Percentiles rank a stretch among this genome's conserved stretches.
phyloP scores from a whole-genome alignment of 2,113 vertebrate genomes.

The Ivindomyrus marchei region DNA sequence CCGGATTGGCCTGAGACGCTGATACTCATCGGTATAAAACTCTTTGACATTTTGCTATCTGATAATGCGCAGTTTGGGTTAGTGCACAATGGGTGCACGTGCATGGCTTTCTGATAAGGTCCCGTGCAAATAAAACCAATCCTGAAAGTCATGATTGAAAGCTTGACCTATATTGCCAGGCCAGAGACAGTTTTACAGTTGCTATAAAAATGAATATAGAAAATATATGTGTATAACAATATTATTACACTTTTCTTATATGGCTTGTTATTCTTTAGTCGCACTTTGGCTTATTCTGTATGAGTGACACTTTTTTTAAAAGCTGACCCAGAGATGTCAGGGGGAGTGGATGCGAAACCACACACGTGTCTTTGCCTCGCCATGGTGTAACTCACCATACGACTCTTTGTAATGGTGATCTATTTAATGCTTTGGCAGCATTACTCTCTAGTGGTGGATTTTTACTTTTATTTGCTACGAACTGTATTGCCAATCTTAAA shows the following conservation, averaged over 20 bases:
- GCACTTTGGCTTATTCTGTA: neutral
- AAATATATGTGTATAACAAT: neutral
- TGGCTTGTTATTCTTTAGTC: neutral
- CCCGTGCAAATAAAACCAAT: neutral
- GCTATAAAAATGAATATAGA: constrained; percentile 5
- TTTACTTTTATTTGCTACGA: neutral
- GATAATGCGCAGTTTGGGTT: constrained; percentile 4
- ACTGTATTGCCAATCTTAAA: neutral
- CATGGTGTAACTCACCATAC: neutral
- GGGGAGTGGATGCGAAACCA: neutral
- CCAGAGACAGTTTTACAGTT: constrained; percentile 9
- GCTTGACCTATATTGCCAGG: neutral
- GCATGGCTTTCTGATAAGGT: neutral
- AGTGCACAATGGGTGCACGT: neutral
- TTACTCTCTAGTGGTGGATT: neutral
- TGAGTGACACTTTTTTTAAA: neutral
- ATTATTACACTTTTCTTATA: neutral
- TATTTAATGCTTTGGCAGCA: constrained; percentile 36
- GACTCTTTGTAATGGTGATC: constrained; percentile 63
- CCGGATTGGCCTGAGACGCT: neutral
- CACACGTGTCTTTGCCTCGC: neutral
- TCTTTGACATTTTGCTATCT: constrained; percentile 8
- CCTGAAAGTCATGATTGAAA: neutral
- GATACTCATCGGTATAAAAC: constrained; percentile 4
- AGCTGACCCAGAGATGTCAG: neutral